Percentiles rank a stretch among this genome's conserved stretches.
Conservation (phyloP, 64 coral and sea anemone genomes). For the Actinia equina region DNA sequence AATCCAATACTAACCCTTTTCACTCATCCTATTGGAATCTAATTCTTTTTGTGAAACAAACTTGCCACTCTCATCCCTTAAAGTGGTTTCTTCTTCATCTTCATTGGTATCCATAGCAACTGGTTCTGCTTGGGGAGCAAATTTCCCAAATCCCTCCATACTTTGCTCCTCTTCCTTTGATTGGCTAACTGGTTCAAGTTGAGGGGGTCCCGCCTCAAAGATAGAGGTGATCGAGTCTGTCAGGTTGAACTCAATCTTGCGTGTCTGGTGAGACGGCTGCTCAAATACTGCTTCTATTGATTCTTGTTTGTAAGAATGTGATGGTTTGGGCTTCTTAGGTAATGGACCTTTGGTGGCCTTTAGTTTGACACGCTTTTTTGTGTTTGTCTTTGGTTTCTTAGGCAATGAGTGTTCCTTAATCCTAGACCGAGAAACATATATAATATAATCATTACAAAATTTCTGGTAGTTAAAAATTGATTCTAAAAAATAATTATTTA, state of each 20-base stretch:
- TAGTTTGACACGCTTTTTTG: constrained; percentile 23
- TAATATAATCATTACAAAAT: too few relatives aligned
- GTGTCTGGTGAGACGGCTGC: constrained; percentile 52
- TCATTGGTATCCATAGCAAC: constrained; percentile 1
- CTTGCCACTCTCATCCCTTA: constrained; percentile 48
- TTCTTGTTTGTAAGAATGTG: constrained; percentile 23
- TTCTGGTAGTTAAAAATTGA: too few relatives aligned
- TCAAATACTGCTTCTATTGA: constrained; percentile 85
- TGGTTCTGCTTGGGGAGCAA: constrained; percentile 64
- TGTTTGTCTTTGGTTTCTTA: background rate
- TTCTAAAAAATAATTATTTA: too few relatives aligned
- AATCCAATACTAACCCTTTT: constrained; percentile 36
- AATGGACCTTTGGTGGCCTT: constrained; percentile 33
- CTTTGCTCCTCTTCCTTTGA: background rate
- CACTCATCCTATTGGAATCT: constrained; percentile 71
- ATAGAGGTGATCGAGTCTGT: constrained; percentile 82
- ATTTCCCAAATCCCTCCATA: constrained; percentile 77
- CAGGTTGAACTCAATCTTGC: constrained; percentile 89
- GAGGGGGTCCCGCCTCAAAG: constrained; percentile 73
- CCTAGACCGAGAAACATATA: background rate
- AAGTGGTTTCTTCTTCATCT: constrained; percentile 39
- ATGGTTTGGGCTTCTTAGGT: constrained; percentile 58
- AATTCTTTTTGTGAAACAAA: constrained; percentile 72
- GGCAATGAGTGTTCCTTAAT: background rate
- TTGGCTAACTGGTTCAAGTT: background rate